Conservation (phyloP, 2,797 vertebrate genomes). For the Schizopygopsis malacanthus region DNA sequence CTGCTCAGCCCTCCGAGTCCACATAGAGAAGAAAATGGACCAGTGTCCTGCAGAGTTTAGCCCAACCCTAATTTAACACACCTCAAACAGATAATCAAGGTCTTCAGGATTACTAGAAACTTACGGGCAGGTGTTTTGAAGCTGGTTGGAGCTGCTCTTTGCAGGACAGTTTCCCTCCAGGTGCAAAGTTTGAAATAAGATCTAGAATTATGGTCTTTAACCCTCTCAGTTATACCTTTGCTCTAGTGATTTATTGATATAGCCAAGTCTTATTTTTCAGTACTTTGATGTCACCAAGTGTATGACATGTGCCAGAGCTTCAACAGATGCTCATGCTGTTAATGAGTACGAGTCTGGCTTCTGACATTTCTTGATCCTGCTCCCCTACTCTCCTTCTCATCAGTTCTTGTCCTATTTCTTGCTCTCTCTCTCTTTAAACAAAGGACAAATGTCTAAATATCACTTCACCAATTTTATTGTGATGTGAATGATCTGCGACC, state of each 20-base stretch:
- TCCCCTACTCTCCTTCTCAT: not conserved
- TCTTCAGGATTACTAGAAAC: not conserved
- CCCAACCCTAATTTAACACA: not conserved
- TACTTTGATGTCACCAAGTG: not conserved
- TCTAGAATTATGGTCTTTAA: not conserved
- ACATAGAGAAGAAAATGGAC: too few species aligned
- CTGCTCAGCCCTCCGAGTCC: too few species aligned
- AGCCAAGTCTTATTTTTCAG: not conserved
- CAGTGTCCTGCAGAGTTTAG: not conserved
- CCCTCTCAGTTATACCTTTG: not conserved
- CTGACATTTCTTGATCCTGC: conserved; percentile 9
- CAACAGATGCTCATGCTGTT: conserved; percentile 11
- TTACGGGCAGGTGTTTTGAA: not conserved
- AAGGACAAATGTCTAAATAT: not conserved
- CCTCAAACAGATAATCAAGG: not conserved
- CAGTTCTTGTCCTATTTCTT: not conserved
- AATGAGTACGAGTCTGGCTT: not conserved
- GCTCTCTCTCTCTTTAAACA: not conserved
- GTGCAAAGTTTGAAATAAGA: not conserved
- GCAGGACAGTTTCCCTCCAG: not conserved
- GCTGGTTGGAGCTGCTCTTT: not conserved
- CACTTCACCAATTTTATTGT: not conserved
- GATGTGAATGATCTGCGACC: not conserved
- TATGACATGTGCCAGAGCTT: not conserved
- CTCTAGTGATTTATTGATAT: conserved; percentile 37